These are phyloP conservation scores for Phragmatobia fuliginosa DNA, from an alignment of 2,888 invertebrate species.

Conservation along the genomic window DNA sequence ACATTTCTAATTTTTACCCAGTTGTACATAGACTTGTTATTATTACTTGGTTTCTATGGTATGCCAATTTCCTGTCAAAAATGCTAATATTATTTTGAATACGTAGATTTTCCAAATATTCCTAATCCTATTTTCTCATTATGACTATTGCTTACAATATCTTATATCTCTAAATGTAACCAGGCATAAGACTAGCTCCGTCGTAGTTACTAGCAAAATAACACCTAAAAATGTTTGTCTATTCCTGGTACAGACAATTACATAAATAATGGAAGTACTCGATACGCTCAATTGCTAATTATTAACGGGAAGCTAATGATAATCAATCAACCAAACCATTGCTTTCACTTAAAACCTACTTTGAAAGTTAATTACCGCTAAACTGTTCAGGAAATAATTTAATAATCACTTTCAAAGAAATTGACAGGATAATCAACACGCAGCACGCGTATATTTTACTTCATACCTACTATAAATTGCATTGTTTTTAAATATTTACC, in stretches of 20 bases:
- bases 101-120: not conserved
- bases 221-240: not conserved
- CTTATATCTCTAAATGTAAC: not conserved
- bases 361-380: slow-evolving; percentile 29
- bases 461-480: not conserved
- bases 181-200: not conserved
- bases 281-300: not conserved
- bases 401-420: slow-evolving; percentile 24
- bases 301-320: slow-evolving; percentile 22
- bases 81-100: not conserved
- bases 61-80: too few species aligned
- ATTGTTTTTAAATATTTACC: not conserved
- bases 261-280: not conserved
- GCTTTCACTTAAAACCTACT: slow-evolving; percentile 38
- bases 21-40: not conserved
- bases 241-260: not conserved
- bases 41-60: too few species aligned
- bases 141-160: not conserved
- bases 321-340: slow-evolving; percentile 21
- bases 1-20: not conserved
- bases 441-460: slow-evolving; percentile 12
- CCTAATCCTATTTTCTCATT: not conserved
- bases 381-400: slow-evolving; percentile 19
- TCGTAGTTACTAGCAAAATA: not conserved
- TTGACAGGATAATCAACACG: slow-evolving; percentile 29